Evolutionary conservation across 2,113 vertebrate genomes (phyloP), one percentile per base, ranked within the genome.

Genomic region (Hemichromis elongatus): DNA sequence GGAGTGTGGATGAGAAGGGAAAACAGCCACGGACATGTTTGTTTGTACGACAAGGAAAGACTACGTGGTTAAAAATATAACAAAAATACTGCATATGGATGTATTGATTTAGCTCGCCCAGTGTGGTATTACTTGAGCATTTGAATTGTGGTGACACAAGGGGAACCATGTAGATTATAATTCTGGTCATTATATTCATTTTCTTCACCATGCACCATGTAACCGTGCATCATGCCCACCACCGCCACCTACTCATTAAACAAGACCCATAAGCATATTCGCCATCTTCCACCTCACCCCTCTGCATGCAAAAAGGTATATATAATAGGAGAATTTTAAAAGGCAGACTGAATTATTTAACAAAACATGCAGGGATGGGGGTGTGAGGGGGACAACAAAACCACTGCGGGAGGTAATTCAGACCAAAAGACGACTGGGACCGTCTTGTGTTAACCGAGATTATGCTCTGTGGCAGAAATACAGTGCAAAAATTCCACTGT

Each of bases 301-400:
- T 89, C 89, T 91, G 90, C 92, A 92, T 90, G 88, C 86, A 90
- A 83, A 92, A 94, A 93, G 86, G 86, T 92, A 93, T 92, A 91
- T 93, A 89, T 90, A 93, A 92, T 87, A 83, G 84, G 91, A 63
- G 83, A 90, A 90, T 93, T 90, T 94, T 93, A 87, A 92, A 90
- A 78, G 24, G 90, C 90, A 88, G 92, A 94, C 95, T 95, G 93
- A 93, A 95, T 96, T 94, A 96, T 96, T 96, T 95, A 94, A 93
- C 90, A 88, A 95, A 96, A 95, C 92, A 90, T 63, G 26, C 78
- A 35, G 87, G 84, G 68, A 24, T 47, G 57, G 37, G 70, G 40
- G 42, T 70, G 10, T 68, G 82, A 42, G 86, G 90, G 91, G 86
- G 88, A 93, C 95, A 95, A 96, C 93, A 95, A 96, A 96, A 96